Evolutionary conservation across 2,113 vertebrate genomes (phyloP), one percentile per base, ranked within the genome.

Genomic region (Alethe castanea): DNA sequence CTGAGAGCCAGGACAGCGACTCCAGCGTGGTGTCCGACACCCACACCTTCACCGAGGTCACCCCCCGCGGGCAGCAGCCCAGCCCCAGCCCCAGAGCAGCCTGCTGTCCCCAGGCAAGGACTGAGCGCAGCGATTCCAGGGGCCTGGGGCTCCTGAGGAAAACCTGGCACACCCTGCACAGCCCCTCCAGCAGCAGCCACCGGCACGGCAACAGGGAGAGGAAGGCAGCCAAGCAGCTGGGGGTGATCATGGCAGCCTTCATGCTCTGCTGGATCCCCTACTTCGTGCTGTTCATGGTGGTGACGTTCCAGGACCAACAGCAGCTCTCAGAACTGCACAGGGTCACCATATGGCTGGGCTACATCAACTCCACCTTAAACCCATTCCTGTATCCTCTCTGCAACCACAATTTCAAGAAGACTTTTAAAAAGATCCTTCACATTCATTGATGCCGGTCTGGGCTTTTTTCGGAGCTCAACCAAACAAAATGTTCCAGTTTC

Each of bases 191-290:
- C 42, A 97, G 97, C 6, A 65, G 96, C 26, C 98, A 98, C 12
- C 97, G 97, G 89, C 98, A 98, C 24, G 77, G 98, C 57, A 98
- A 96, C 60, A 98, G 99, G 47, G 99, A 99, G 84, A 97, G 98
- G 85, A 99, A 99, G 94, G 99, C 99, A 0, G 99, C 99, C 31
- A 98, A 97, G 88, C 99, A 99, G 96, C 61, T 99, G 67, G 99
- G 99, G 15, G 98, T 98, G 16, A 99, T 99, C 94, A 99, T 99
- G 70, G 98, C 98, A 4, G 98, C 97, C 59, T 99, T 99, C 91
- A 98, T 99, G 93, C 60, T 99, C 76, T 99, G 99, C 90, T 99
- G 99, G 99, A 99, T 99, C 71, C 99, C 99, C 6, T 99, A 99
- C 96, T 99, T 99, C 64, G 98, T 99, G 45, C 96, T 97, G 28